Percentiles rank a stretch among this genome's conserved stretches.
Evolutionary conservation across 2,888 invertebrate genomes (phyloP).

Genomic region (Cerceris rybyensis): DNA sequence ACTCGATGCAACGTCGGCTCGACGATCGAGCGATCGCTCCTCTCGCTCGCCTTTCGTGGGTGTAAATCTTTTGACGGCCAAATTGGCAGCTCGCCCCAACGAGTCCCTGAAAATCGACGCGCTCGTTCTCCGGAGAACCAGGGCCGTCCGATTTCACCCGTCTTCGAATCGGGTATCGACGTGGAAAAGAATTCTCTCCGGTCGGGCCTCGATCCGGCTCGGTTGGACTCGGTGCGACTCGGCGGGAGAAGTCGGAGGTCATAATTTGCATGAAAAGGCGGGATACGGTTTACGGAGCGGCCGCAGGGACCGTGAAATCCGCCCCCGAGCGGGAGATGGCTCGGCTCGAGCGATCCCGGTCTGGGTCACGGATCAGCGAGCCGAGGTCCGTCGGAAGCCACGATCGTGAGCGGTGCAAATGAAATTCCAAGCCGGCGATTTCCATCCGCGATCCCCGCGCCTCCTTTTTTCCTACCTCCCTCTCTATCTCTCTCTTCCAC

Average conservation of each 20-base stretch:
- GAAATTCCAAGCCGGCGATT: conserved; percentile 49
- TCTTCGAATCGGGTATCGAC: too few species aligned
- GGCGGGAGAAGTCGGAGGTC: background rate
- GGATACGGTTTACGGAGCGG: conserved; percentile 10
- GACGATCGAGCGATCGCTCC: too few species aligned
- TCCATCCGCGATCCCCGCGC: conserved; percentile 20
- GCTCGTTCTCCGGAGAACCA: too few species aligned
- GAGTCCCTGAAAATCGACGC: too few species aligned
- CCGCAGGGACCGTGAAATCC: conserved; percentile 9
- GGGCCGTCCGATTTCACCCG: too few species aligned
- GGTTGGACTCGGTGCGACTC: background rate
- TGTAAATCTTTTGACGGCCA: too few species aligned
- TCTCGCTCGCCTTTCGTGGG: too few species aligned
- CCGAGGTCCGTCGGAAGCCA: background rate
- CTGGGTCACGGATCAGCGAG: conserved; percentile 23
- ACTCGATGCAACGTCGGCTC: too few species aligned
- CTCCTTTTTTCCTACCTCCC: background rate
- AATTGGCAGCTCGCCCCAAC: too few species aligned
- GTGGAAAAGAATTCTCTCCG: too few species aligned
- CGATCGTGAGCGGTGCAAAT: conserved; percentile 24
- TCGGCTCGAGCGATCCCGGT: conserved; percentile 1
- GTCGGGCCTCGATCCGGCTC: too few species aligned
- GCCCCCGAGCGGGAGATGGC: background rate
- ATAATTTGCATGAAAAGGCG: conserved; percentile 12
- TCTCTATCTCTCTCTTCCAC: background rate